phyloP scores from a whole-genome alignment of 2,797 vertebrate genomes.

The Sebastes oblongus region DNA sequence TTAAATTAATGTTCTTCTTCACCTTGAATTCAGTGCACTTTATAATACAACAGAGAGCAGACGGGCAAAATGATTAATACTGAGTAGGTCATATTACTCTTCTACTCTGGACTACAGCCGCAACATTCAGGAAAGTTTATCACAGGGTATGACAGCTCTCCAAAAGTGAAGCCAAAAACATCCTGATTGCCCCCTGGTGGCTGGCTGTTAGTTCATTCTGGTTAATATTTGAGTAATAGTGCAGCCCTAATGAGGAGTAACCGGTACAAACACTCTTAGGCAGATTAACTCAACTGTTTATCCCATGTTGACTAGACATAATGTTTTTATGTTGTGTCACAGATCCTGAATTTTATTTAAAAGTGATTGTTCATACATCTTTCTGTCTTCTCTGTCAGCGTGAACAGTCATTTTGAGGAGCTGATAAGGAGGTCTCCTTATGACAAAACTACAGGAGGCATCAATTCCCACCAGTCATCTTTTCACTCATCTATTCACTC shows the following conservation, averaged over 20 bases:
- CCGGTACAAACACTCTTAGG: background rate
- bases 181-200: background rate
- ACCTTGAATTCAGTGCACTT: background rate
- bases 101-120: background rate
- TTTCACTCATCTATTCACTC: constrained; percentile 70
- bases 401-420: constrained; percentile 84
- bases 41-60: background rate
- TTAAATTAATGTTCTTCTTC: background rate
- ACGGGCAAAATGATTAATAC: too few relatives aligned
- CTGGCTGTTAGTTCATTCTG: background rate
- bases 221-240: background rate
- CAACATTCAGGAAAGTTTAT: background rate
- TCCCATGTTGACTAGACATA: background rate
- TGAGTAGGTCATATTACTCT: background rate
- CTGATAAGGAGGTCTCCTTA: constrained; percentile 78
- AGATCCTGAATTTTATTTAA: background rate
- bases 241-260: background rate
- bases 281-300: background rate
- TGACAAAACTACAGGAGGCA: constrained; percentile 70
- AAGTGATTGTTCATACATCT: background rate
- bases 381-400: constrained; percentile 30
- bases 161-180: background rate
- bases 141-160: background rate
- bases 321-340: background rate
- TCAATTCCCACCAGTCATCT: constrained; percentile 81